phyloP scores from a whole-genome alignment of 2,888 invertebrate genomes.

The Rotaria socialis region DNA sequence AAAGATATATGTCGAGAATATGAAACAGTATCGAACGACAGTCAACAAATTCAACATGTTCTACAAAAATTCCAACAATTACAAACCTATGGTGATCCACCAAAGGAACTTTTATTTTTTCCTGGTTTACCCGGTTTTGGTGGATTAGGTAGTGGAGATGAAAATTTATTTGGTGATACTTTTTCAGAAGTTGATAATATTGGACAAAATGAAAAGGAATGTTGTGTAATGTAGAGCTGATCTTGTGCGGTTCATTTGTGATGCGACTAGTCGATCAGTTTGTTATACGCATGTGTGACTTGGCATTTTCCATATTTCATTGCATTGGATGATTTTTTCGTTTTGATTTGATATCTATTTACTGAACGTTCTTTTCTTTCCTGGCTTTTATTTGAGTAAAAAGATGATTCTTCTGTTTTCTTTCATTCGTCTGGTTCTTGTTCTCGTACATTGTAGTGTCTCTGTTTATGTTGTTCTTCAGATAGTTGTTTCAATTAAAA shows the following conservation, averaged over 20 bases:
- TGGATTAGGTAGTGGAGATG: background rate
- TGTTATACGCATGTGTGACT: background rate
- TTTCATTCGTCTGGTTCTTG: background rate
- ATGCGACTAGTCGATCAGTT: background rate
- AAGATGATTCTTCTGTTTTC: background rate
- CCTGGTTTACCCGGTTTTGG: background rate
- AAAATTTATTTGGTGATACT: background rate
- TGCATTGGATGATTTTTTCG: background rate
- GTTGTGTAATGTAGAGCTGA: background rate
- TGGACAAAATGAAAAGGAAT: background rate
- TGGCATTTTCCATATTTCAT: background rate
- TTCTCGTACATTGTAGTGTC: background rate
- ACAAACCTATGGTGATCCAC: conserved; percentile 18
- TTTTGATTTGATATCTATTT: background rate
- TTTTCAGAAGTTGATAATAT: background rate
- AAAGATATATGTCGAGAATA: conserved; percentile 33
- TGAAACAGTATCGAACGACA: background rate
- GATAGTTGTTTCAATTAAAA: background rate
- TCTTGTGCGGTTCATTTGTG: background rate
- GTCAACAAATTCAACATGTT: background rate
- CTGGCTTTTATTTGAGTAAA: background rate
- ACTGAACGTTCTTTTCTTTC: background rate
- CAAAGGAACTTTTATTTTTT: conserved; percentile 13
- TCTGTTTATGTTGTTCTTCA: background rate
- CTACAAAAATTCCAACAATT: conserved; percentile 28